Evolutionary conservation across 2,113 vertebrate genomes (phyloP).

Genomic region (Ptyas mucosa): DNA sequence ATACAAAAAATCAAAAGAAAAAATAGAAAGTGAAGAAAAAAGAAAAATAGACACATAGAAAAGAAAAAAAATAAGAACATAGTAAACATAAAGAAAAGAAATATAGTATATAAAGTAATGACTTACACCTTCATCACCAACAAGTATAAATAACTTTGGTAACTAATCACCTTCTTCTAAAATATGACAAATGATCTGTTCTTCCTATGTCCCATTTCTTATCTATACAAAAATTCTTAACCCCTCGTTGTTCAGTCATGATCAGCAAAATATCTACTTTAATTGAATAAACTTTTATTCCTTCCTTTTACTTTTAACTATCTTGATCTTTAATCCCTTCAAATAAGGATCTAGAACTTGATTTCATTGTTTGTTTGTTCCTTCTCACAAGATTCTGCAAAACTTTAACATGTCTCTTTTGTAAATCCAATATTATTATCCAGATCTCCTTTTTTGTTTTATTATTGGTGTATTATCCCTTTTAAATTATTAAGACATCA

Average conservation of each 20-base stretch:
- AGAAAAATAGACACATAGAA: neutral
- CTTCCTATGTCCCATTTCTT: neutral
- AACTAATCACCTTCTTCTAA: too few relatives aligned
- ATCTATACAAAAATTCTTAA: neutral
- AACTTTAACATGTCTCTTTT: neutral
- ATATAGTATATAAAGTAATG: neutral
- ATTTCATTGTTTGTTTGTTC: neutral
- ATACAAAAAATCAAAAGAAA: neutral
- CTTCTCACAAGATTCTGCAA: neutral
- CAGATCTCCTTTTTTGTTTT: neutral
- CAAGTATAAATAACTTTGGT: neutral
- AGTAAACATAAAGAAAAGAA: neutral
- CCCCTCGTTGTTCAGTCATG: neutral
- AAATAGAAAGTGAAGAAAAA: neutral
- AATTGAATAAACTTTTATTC: neutral
- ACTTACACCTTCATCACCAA: neutral
- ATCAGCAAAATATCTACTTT: neutral
- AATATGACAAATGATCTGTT: neutral
- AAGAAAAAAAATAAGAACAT: too few relatives aligned
- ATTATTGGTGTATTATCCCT: neutral
- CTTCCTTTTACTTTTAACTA: neutral
- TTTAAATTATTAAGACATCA: neutral
- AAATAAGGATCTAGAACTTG: neutral
- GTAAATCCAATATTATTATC: neutral
- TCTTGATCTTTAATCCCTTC: neutral